A percentile compares a stretch with the other conserved stretches of the same genome.
phyloP scores from a whole-genome alignment of 2,888 invertebrate species.

The Sisyra nigra region DNA sequence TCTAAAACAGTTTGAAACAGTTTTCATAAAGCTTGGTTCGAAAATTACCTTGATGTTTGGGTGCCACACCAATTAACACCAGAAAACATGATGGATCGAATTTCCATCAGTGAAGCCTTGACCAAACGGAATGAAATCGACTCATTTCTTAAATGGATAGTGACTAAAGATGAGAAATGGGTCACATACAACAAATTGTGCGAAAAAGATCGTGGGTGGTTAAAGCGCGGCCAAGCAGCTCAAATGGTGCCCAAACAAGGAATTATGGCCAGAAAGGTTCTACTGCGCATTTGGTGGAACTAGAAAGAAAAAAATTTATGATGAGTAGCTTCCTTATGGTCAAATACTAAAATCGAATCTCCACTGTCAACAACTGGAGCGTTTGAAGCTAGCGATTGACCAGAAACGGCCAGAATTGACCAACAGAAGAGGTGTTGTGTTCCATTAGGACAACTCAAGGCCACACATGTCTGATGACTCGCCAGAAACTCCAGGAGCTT shows the following conservation, averaged over 20 bases:
- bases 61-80: neutral
- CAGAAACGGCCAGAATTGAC: conserved; percentile 10
- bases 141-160: neutral
- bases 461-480: conserved; percentile 12
- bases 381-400: conserved; percentile 11
- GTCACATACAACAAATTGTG: conserved; percentile 12
- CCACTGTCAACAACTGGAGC: conserved; percentile 14
- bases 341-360: conserved; percentile 13
- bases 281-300: conserved; percentile 15
- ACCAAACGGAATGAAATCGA: neutral
- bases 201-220: conserved; percentile 12
- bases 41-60: conserved; percentile 7
- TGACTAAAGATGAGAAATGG: conserved; percentile 11
- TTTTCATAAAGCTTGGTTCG: conserved; percentile 12
- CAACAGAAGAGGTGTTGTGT: conserved; percentile 11
- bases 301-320: conserved; percentile 13
- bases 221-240: conserved; percentile 12
- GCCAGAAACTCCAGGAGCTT: conserved; percentile 15
- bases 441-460: conserved; percentile 11
- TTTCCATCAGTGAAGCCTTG: neutral
- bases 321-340: conserved; percentile 11
- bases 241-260: conserved; percentile 13
- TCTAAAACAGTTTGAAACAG: conserved; percentile 13
- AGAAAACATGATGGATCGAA: neutral
- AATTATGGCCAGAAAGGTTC: conserved; percentile 12